These are phyloP conservation scores for Drosophila lini DNA, from an alignment of 1,140 invertebrate species.

Conservation along the genomic window DNA sequence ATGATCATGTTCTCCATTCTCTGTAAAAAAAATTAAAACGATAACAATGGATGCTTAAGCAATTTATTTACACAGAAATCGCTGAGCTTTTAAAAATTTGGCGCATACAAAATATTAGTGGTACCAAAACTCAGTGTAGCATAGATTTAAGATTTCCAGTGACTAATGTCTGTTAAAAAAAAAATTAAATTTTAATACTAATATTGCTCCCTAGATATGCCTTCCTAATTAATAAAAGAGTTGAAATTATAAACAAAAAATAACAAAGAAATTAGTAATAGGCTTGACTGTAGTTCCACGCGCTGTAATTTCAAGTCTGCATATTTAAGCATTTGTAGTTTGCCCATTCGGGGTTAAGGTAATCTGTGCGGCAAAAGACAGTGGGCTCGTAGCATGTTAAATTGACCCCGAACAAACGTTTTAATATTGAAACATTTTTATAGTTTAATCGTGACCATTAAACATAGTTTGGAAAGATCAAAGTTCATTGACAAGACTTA, in stretches of 20 bases:
- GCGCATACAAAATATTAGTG: no score
- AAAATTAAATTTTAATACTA: no score
- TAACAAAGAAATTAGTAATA: neutral
- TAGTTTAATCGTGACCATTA: conserved; percentile 15
- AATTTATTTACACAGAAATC: no score
- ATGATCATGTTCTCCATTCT: no score
- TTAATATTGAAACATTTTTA: neutral
- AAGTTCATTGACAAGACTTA: neutral
- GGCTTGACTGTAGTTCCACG: conserved; percentile 10
- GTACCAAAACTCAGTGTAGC: no score
- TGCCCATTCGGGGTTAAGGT: conserved; percentile 38
- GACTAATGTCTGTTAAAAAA: no score
- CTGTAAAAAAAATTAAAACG: no score
- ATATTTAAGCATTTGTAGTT: conserved; percentile 42
- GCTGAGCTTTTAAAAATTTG: no score
- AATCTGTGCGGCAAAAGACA: conserved; percentile 35
- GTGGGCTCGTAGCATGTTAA: conserved; percentile 15
- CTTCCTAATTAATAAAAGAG: neutral
- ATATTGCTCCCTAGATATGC: no score
- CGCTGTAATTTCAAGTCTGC: conserved; percentile 41
- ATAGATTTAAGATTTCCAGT: no score
- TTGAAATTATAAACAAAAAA: neutral
- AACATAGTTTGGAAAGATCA: conserved; percentile 13
- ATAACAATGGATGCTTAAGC: no score
- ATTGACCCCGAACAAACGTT: neutral